A percentile compares a stretch with the other conserved stretches of the same genome.
phyloP scores from a whole-genome alignment of 2,888 invertebrate genomes.

The Loripinus fragilis region DNA sequence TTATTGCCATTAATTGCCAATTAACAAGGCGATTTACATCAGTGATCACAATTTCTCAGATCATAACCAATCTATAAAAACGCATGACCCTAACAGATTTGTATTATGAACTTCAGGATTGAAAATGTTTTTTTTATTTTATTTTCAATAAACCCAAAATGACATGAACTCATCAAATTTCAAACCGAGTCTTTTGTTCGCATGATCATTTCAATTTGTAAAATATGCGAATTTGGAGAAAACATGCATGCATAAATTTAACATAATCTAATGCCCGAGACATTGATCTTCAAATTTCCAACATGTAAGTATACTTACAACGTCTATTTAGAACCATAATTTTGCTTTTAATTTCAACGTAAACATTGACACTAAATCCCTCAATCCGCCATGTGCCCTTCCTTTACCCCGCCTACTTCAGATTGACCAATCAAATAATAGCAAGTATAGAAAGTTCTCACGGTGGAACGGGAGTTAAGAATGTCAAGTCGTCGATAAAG shows the following conservation, averaged over 20 bases:
- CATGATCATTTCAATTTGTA: not conserved
- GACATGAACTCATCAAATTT: constrained; percentile 27
- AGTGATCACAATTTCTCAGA: too few species aligned
- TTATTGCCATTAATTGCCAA: too few species aligned
- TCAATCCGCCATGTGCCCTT: constrained; percentile 63
- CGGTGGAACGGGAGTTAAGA: not conserved
- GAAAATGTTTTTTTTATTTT: too few species aligned
- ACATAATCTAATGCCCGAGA: not conserved
- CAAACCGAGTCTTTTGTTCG: constrained; percentile 48
- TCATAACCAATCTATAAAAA: too few species aligned
- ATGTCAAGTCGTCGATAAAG: not conserved
- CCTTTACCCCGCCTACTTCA: constrained; percentile 54
- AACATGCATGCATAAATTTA: not conserved
- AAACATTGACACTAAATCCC: constrained; percentile 58
- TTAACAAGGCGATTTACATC: too few species aligned
- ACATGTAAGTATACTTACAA: constrained; percentile 47
- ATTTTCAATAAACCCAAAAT: not conserved
- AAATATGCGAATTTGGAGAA: not conserved
- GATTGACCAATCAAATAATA: constrained; percentile 44
- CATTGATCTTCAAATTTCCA: constrained; percentile 1
- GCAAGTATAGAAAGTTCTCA: not conserved
- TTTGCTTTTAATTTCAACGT: constrained; percentile 53
- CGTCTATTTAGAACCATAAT: constrained; percentile 40
- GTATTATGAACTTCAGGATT: too few species aligned
- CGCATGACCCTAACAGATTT: too few species aligned